Base-by-base conservation (phyloP, 2,113 vertebrate genomes). In the Nanorana parkeri region DNA sequence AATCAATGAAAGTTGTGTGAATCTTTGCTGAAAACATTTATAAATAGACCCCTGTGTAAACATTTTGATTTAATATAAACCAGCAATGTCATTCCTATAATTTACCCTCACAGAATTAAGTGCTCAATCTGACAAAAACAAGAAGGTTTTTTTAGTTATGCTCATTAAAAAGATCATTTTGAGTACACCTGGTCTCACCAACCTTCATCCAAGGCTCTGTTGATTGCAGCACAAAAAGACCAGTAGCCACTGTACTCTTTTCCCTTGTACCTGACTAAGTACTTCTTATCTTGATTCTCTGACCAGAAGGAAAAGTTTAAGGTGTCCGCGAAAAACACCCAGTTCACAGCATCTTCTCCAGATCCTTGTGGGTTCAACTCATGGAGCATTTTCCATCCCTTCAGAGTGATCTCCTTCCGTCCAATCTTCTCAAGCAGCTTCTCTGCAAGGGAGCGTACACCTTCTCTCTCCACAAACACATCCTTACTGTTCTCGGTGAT, bases 301-400 rank as follows among this genome's bases (percentile, higher is more conserved):
- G 97, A 92, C 98, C 97, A 99, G 88, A 99, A 99, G 36, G 96
- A 98, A 86, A 99, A 99, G 88, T 99, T 99, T 90, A 99, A 93
- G 7, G 96, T 96, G 88, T 99, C 96, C 0, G 89, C 92, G 51
- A 99, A 89, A 84, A 98, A 97, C 29, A 98, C 95, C 97, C 98
- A 99, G 87, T 91, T 94, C 66, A 96, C 88, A 1, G 96, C 95
- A 41, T 95, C 93, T 77, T 94, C 93, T 23, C 91, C 91, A 3
- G 91, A 88, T 5, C 87, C 81, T n/a, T 72, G 87, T 0, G 97
- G 98, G 28, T 98, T 96, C 79, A 99, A 84, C 0, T 96, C 94
- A 83, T 98, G 97, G 32, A 94, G 93, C 19, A 87, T 85, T 86
- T 96, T 97, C 98, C 97, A 96, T 3, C 90, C 93, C 5, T 80